Evolutionary conservation across 2,113 vertebrate species (phyloP), one percentile per base, ranked within the genome.

Genomic region (Suricata suricatta): DNA sequence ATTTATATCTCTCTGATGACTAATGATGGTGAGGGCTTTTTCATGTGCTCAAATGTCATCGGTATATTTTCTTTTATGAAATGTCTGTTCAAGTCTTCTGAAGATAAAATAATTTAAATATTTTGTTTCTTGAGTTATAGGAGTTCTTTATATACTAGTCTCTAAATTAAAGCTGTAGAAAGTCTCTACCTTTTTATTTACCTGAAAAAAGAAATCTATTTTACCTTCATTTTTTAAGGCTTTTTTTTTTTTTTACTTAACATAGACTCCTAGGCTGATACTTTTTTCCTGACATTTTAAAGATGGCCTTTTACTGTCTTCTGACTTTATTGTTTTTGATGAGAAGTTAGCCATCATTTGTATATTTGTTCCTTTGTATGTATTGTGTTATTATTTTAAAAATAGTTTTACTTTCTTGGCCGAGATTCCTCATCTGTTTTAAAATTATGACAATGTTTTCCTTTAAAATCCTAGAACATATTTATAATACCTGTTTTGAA

Each of bases 401-500:
- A 41, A 81, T 52, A 47, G 35, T 82, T 86, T 83, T 3, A 29
- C 31, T 66, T 68, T 79, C 64, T 57, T 47, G 57, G 47, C 41
- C 66, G 17, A 71, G 38, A 74, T 72, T 77, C n/a, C 25, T 41
- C 10, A 69, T 88, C 69, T 93, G 64, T 74, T 96, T 52, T 77
- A 47, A 84, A 76, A 93, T 93, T 80, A 54, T 50, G 31, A 54
- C 17, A 64, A 69, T 54, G 25, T 27, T 88, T 96, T 91, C 77
- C 93, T 97, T 93, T 84, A 77, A 88, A 64, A 33, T 88, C 90
- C 60, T 88, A 85, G 44, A 69, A 74, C 90, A 60, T 47, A 21
- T 66, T 74, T 88, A 25, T 25, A 69, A 44, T 81, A 15, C 1
- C 12, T 76, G 23, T 12, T 50, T 69, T 50, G 52, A 85, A 60